Evolutionary conservation across 2,113 vertebrate genomes (phyloP), one percentile per base, ranked within the genome.

Genomic region (Prietella phreatophila): DNA sequence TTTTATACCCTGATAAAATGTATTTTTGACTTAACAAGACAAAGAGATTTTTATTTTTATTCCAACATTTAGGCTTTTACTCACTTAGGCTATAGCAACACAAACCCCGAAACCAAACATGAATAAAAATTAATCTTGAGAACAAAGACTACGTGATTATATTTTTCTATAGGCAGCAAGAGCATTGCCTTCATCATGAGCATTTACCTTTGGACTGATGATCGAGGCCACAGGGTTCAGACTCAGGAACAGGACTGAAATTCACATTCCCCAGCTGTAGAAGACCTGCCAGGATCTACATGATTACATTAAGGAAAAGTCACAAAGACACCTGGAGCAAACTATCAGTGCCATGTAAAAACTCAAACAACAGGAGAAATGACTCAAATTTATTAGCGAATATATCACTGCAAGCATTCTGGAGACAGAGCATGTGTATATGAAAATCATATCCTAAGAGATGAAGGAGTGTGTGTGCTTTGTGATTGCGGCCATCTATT

Each of bases 181-280:
- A 15, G 81, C 63, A 42, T 22, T 30, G 33, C 5, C 20, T 65
- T 61, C 17, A 6, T 33, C 47, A 5, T 69, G 4, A n/a, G 9
- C 19, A 61, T 93, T 92, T 93, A 99, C 98, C 96, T 96, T 94
- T 93, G 83, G 95, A 94, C 71, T 93, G 27, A 7, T 94, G 92
- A 84, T 95, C 90, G 2, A 96, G 93, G 15, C 94, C 91, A 93
- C 97, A 99, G 10, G 94, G 94, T 85, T 97, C 96, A 67, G 95
- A 95, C 89, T 99, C 96, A 13, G 89, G 53, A 0, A 95, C 93
- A 33, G 93, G 92, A 50, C 89, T 95, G 91, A 99, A 99, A 0
- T 67, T 91, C 87, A 97, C 39, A 1, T 99, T 97, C 30, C 98
- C 98, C 6, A 99, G 93, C 89, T 99, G 97, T 85, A 99, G 94